These are phyloP conservation scores for Erythrocercus mccallii DNA, from an alignment of 2,113 vertebrate species.

Conservation along the genomic window DNA sequence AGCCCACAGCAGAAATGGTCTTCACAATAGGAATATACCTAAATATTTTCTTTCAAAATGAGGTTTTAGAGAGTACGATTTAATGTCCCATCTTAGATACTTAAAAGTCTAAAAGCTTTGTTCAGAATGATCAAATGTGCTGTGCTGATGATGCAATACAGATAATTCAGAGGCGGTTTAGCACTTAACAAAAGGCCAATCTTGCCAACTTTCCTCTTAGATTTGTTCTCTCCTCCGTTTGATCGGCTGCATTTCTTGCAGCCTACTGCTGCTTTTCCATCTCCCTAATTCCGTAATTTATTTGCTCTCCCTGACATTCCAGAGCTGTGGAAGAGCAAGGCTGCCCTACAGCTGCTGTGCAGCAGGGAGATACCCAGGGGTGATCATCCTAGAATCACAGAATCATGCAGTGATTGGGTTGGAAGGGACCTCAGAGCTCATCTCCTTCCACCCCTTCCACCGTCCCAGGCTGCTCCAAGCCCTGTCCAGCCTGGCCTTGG, in stretches of 20 bases:
- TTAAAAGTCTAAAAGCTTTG: not conserved
- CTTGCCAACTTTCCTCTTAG: not conserved
- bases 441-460: fast-evolving
- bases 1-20: not conserved
- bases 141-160: not conserved
- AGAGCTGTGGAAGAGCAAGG: not conserved
- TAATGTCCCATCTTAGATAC: not conserved
- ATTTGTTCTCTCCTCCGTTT: not conserved
- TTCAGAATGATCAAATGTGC: not conserved
- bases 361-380: not conserved
- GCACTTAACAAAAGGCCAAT: not conserved
- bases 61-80: not conserved
- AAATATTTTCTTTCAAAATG: not conserved
- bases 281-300: not conserved
- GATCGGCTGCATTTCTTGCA: not conserved
- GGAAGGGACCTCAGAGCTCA: not conserved
- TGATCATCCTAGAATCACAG: no score
- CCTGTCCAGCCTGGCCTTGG: fast-evolving
- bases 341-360: not conserved
- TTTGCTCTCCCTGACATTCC: not conserved
- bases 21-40: not conserved
- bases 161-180: not conserved
- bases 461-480: fast-evolving
- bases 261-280: not conserved
- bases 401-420: not conserved